Base-by-base conservation (phyloP, 92 coral and sea anemone genomes). In the Chrysogorgia sp. region DNA sequence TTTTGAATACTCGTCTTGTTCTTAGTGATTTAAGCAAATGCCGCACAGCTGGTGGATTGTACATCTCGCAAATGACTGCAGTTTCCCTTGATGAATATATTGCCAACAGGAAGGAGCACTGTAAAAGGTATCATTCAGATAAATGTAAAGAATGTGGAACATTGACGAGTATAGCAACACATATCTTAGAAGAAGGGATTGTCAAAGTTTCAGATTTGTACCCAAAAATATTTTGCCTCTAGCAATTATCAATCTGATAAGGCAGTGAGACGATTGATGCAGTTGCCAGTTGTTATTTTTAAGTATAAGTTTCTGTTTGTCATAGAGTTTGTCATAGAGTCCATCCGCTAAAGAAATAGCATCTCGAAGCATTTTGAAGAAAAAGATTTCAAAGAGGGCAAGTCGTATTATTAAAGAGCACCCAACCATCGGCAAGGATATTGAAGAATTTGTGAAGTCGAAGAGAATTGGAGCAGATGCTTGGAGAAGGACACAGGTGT, bases 251-350 rank as follows among this genome's bases (percentile, higher is more conserved):
- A 86, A 64, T 81, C 90, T 32, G 86, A 86, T 65, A 86, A 81
- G 34, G 90, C 86, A 8, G 82, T 74, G 64, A 81, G 90, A 81
- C 66, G 86, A 63, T 41, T 86, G 29, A 40, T 86, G 90, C 90
- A 86, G 45, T 32, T 86, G 12, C 86, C 86, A 30, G 80, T 60
- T 31, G 86, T 76, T 19, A 61, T 86, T 43, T 82, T 86, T 33
- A 76, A 69, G 58, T 59, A 53, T 37, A 30, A 82, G 40, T 30
- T 43, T 30, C 81, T 86, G 28, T 82, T 43, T 56, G 83, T 86
- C 9, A 81, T 83, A 34, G 83, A 76, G 55, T 55, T n/a, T n/a
- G n/a, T n/a, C n/a, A n/a, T n/a, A n/a, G n/a, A n/a, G n/a, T n/a
- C n/a, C n/a, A n/a, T n/a, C n/a, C 5, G 58, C 58, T 3, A 52